Base-by-base conservation (phyloP, 2,113 vertebrate genomes). In the Ctenodactylus gundi region DNA sequence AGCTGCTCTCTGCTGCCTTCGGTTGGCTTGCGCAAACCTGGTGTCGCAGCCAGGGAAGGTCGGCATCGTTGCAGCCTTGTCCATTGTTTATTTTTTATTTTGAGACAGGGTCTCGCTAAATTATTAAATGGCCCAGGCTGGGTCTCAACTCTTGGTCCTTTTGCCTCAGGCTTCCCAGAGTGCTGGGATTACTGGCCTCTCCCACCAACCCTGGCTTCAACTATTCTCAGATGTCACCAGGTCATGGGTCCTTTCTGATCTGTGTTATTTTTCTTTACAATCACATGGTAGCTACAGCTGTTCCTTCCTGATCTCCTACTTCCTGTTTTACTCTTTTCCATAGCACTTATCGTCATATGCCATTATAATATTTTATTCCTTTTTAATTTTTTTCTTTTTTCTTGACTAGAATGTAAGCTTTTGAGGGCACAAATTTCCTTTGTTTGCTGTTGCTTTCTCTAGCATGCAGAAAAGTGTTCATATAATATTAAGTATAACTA, bases 371-470 rank as follows among this genome's bases (percentile, higher is more conserved):
- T 53, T 64, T 91, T 53, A 41, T 4, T 65, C 4, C 8, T 41
- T 93, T 72, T 15, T 72, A 86, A 91, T 68, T 25, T 73, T 77
- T 90, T 68, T 85, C 70, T 70, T 78, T 95, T 90, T 14, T 17
- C 27, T 23, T 44, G 57, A 78, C 36, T 53, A 31, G 49, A 78
- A 60, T 64, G n/a, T 86, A 94, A 86, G 27, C 55, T 57, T 68
- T 31, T 31, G 15, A 65, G 49, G 51, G 44, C 49, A 62, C 20
- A 14, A 12, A 25, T 11, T 88, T 88, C 70, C 67, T 41, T 44
- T n/a, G 3, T 62, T 76, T 36, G 27, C 65, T 75, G 72, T n/a
- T 78, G 3, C 55, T 80, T n/a, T 90, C 31, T 23, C 41, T 57
- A 80, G 31, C 20, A n/a, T 17, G 15, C 39, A 92, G 75, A 85